These are phyloP conservation scores for Lasioglossum villosulum DNA, from an alignment of 2,888 invertebrate genomes.

Conservation along the genomic window DNA sequence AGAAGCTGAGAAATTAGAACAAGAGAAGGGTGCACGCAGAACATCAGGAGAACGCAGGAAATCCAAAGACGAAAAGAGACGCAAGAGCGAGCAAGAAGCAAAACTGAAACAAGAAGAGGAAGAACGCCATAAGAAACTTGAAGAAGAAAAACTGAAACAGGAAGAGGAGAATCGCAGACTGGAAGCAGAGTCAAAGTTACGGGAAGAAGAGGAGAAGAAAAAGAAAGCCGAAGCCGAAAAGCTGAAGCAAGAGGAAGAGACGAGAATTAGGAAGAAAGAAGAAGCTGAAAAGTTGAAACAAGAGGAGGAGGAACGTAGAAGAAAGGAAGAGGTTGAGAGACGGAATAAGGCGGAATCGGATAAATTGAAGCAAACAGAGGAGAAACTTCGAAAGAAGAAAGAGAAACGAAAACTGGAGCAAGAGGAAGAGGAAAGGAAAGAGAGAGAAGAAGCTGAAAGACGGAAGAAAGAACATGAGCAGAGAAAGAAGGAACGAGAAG, in stretches of 20 bases:
- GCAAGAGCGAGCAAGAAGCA: slow-evolving; percentile 44
- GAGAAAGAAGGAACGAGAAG: slow-evolving; percentile 72
- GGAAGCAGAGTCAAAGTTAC: neutral
- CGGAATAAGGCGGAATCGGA: slow-evolving; percentile 23
- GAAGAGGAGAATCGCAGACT: neutral
- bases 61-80: slow-evolving; percentile 71
- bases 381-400: slow-evolving; percentile 49
- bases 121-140: neutral
- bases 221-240: neutral
- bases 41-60: slow-evolving; percentile 74
- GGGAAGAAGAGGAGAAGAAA: neutral
- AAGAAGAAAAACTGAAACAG: neutral
- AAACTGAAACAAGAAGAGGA: slow-evolving; percentile 63
- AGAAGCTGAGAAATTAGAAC: slow-evolving; percentile 59
- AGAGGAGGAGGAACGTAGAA: slow-evolving; percentile 69
- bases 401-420: slow-evolving; percentile 40
- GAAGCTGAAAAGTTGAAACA: slow-evolving; percentile 59
- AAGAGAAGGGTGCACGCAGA: slow-evolving; percentile 53
- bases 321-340: slow-evolving; percentile 65
- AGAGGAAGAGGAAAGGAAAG: slow-evolving; percentile 39
- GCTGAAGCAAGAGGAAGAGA: neutral
- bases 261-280: slow-evolving; percentile 24
- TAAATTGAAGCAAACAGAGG: slow-evolving; percentile 32
- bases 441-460: slow-evolving; percentile 60
- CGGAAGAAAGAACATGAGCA: slow-evolving; percentile 42